Evolutionary conservation across 2,888 invertebrate species (phyloP), one percentile per base, ranked within the genome.

Genomic region (Lamproptera curius): DNA sequence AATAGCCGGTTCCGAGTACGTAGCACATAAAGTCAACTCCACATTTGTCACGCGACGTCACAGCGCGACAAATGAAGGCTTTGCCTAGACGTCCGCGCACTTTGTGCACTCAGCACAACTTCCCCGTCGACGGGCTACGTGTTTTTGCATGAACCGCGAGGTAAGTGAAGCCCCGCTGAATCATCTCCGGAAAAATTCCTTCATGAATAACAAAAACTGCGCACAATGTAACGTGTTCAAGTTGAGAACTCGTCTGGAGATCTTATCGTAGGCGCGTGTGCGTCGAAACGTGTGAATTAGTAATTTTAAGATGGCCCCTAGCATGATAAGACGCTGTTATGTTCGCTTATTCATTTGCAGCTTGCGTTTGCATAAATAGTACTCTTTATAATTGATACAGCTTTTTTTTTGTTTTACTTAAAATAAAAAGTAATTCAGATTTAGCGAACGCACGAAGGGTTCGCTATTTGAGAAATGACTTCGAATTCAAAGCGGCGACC

Each of bases 51-150:
- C 79, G 71, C 75, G 75, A 74, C 79, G 85, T 86, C 86, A 88
- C 72, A 73, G 80, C 83, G 73, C 86, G 85, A 88, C 88, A 88
- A 87, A 88, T 88, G 87, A 88, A 85, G 86, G 85, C 86, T 83
- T 85, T 82, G 76, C 81, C 71, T 73, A 75, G 76, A 71, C 72
- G 76, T 76, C 78, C 74, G 76, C 80, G 75, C 77, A 83, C 85
- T 83, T 81, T 84, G 83, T 84, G 82, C 86, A 84, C 84, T 82
- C 81, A 78, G 73, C 80, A 76, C 76, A 84, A 84, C 77, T 84
- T 83, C 84, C 77, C 71, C 75, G 80, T 78, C 82, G 76, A 78
- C 74, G 68, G 80, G 77, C 83, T 83, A 81, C 84, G 85, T 83
- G 85, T 80, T 77, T 77, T 75, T 77, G 86, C 83, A 85, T 86